Conservation (phyloP, 2,113 vertebrate genomes). For the Plotosus lineatus region DNA sequence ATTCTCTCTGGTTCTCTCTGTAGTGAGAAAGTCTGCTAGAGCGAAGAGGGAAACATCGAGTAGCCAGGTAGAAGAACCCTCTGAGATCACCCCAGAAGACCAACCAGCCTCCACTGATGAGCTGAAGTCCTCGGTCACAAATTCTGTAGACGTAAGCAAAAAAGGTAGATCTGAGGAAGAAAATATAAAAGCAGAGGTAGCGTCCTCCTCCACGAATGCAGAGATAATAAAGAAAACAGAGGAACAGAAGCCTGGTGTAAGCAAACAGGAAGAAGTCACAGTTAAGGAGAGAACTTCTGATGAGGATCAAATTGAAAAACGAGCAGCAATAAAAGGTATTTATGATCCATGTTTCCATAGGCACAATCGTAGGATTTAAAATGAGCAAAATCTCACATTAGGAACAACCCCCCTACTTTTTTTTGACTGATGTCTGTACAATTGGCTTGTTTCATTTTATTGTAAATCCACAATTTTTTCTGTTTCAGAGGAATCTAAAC, state of each 20-base stretch:
- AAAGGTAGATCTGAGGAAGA: not conserved
- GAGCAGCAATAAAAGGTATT: constrained; percentile 47
- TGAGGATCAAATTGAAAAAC: not conserved
- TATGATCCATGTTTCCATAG: not conserved
- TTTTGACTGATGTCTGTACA: not conserved
- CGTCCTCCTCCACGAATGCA: not conserved
- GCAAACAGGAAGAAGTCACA: not conserved
- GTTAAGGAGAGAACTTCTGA: not conserved
- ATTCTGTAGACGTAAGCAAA: not conserved
- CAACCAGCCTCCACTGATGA: not conserved
- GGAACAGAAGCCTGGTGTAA: not conserved
- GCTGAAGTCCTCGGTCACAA: not conserved
- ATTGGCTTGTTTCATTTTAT: not conserved
- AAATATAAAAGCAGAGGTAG: not conserved
- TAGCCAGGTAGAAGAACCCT: constrained; percentile 22
- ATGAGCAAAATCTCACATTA: not conserved
- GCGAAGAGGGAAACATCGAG: constrained; percentile 10
- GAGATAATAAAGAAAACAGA: not conserved
- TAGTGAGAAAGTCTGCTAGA: constrained; percentile 51
- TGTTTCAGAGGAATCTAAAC: constrained; percentile 53
- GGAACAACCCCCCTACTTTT: not conserved
- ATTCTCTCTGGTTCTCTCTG: not conserved
- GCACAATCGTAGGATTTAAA: not conserved
- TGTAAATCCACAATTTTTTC: not conserved
- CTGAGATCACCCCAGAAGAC: not conserved